Percentiles rank a stretch among this genome's conserved stretches.
phyloP scores from a whole-genome alignment of 1,140 invertebrate genomes.

The Leptonema lineaticorne region DNA sequence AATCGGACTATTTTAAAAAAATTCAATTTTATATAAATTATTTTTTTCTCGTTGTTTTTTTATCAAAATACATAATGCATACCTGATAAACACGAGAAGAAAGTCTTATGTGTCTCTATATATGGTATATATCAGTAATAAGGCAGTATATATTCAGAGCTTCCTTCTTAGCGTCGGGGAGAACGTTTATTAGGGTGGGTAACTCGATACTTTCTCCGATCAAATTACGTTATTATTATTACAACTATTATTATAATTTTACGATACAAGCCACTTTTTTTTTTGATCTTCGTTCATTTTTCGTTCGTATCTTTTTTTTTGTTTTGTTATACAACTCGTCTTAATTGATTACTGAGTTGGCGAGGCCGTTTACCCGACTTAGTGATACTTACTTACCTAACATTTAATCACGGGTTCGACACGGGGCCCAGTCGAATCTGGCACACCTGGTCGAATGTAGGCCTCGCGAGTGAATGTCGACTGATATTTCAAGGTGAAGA shows the following conservation, averaged over 20 bases:
- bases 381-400: constrained; percentile 24
- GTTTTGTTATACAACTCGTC: too few species aligned
- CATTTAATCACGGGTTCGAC: constrained; percentile 25
- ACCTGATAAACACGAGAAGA: too few species aligned
- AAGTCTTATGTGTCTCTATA: too few species aligned
- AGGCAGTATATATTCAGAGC: not conserved
- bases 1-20: too few species aligned
- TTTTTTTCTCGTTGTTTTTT: too few species aligned
- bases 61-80: too few species aligned
- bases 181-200: not conserved
- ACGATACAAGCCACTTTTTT: too few species aligned
- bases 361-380: not conserved
- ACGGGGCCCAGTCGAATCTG: constrained; percentile 15
- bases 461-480: constrained; percentile 27
- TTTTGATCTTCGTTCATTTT: too few species aligned
- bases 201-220: not conserved
- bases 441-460: constrained; percentile 28
- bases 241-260: too few species aligned
- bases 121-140: constrained; percentile 2
- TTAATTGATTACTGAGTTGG: not conserved
- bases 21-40: too few species aligned
- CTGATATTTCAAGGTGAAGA: constrained; percentile 25
- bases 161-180: not conserved
- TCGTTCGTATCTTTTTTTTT: too few species aligned
- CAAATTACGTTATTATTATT: too few species aligned